Conservation (phyloP, 2,113 vertebrate species). For the Onychostoma macrolepis region DNA sequence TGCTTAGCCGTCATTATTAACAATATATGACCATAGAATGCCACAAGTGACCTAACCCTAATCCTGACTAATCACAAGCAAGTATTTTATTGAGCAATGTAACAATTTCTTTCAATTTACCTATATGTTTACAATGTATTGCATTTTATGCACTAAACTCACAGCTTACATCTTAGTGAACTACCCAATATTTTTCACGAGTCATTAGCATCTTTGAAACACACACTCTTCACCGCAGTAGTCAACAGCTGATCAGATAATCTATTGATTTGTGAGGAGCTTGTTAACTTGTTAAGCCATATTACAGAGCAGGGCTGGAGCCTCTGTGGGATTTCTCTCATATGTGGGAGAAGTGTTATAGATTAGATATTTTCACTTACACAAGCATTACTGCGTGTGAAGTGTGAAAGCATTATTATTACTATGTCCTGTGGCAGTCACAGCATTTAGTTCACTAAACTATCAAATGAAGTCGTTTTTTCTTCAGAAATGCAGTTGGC, state of each 20-base stretch:
- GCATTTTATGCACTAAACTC: background rate
- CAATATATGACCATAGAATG: background rate
- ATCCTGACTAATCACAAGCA: background rate
- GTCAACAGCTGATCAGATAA: slow-evolving; percentile 27
- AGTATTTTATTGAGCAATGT: background rate
- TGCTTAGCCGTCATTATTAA: background rate
- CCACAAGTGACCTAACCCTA: background rate
- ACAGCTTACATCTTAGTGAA: background rate
- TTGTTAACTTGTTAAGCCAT: slow-evolving; percentile 41
- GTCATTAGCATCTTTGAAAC: slow-evolving; percentile 39
- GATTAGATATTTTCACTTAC: background rate
- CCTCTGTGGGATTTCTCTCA: slow-evolving; percentile 13
- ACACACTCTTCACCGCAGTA: slow-evolving; percentile 11
- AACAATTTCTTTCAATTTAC: background rate
- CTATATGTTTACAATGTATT: background rate
- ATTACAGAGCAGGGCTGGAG: background rate
- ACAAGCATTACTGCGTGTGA: background rate
- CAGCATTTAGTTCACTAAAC: background rate
- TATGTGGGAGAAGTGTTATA: background rate
- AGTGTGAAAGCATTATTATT: background rate
- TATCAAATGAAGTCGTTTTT: background rate
- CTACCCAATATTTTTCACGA: background rate
- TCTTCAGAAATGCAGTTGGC: slow-evolving; percentile 27
- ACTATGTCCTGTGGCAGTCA: background rate
- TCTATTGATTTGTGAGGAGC: slow-evolving; percentile 42